Conservation (phyloP, 2,888 invertebrate species). For the Drosophila pullipes region DNA sequence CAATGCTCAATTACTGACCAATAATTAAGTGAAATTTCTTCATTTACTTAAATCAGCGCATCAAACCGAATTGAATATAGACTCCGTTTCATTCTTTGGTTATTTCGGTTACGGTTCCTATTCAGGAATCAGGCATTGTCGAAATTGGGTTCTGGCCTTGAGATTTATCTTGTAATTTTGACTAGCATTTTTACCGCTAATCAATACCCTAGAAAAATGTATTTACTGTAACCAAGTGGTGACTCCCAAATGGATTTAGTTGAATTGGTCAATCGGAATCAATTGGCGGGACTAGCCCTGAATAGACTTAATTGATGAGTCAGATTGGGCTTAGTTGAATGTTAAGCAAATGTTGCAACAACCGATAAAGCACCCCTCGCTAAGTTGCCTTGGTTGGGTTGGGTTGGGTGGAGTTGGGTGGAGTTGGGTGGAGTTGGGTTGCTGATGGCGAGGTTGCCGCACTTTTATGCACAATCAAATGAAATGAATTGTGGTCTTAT, state of each 20-base stretch:
- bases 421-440: too few species aligned
- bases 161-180: background rate
- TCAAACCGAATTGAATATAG: too few species aligned
- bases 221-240: background rate
- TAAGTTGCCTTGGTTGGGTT: constrained; percentile 4
- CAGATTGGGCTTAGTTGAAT: background rate
- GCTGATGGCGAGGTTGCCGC: constrained; percentile 34
- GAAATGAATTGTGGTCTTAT: constrained; percentile 63
- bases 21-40: background rate
- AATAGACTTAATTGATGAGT: background rate
- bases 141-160: background rate
- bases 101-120: background rate
- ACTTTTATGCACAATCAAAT: constrained; percentile 61
- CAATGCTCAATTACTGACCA: background rate
- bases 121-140: background rate
- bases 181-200: too few species aligned
- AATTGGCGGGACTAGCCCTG: background rate
- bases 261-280: background rate
- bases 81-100: background rate
- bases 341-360: background rate
- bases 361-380: constrained; percentile 17
- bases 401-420: too few species aligned
- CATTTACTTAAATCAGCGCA: background rate
- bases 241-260: background rate
- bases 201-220: background rate